Percentiles rank a stretch among this genome's conserved stretches.
Evolutionary conservation across 2,888 invertebrate species (phyloP).

Genomic region (Cybosia mesomella): DNA sequence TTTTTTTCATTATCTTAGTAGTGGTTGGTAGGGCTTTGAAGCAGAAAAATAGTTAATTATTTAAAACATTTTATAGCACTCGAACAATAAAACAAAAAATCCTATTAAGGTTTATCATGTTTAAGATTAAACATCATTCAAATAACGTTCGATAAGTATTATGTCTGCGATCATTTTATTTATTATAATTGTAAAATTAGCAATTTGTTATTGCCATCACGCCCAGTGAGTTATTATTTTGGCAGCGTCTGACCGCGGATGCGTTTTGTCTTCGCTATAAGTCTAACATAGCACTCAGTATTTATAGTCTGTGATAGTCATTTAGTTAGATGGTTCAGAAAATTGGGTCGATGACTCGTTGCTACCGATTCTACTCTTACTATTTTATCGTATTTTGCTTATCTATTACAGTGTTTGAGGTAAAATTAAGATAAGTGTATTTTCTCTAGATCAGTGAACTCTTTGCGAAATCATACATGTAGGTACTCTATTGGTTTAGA

Average conservation of each 20-base stretch:
- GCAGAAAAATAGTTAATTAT: too few relatives aligned
- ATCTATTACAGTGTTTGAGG: slow-evolving; percentile 23
- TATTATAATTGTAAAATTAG: slow-evolving; percentile 60
- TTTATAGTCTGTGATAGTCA: slow-evolving; percentile 75
- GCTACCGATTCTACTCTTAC: slow-evolving; percentile 55
- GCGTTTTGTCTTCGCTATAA: slow-evolving; percentile 74
- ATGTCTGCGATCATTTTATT: slow-evolving; percentile 33
- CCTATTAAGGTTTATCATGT: too few relatives aligned
- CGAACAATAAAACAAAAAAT: not conserved
- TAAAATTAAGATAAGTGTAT: slow-evolving; percentile 2
- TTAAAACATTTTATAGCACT: too few relatives aligned
- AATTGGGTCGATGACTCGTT: slow-evolving; percentile 79
- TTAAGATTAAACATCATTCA: too few relatives aligned
- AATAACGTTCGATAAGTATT: too few relatives aligned
- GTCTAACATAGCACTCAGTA: slow-evolving; percentile 63
- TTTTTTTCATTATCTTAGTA: too few relatives aligned
- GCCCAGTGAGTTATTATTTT: slow-evolving; percentile 72
- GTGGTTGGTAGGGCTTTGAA: too few relatives aligned
- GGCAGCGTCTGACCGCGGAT: slow-evolving; percentile 77
- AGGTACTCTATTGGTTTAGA: not conserved
- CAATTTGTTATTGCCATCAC: slow-evolving; percentile 58
- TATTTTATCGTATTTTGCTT: slow-evolving; percentile 22
- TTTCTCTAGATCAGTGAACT: not conserved
- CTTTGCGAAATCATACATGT: not conserved
- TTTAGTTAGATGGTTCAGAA: slow-evolving; percentile 71